Evolutionary conservation across 2,888 invertebrate species (phyloP).

Genomic region (Cephus spinipes): DNA sequence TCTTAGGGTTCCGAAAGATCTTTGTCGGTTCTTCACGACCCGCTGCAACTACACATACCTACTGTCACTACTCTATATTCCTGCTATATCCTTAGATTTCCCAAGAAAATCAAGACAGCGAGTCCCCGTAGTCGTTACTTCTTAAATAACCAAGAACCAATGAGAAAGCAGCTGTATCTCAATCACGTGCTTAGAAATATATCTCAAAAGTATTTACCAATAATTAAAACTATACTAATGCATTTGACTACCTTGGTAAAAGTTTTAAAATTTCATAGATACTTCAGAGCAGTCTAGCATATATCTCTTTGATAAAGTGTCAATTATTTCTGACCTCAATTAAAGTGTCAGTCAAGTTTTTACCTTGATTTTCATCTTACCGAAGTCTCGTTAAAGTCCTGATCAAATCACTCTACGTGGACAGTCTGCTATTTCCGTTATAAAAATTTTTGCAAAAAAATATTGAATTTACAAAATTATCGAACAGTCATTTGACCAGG

Average conservation of each 20-base stretch:
- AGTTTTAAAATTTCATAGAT: too few species aligned
- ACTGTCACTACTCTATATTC: neutral
- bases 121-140: neutral
- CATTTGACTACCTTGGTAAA: neutral
- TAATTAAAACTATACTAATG: neutral
- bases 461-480: too few species aligned
- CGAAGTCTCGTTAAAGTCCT: too few species aligned
- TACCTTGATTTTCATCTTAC: too few species aligned
- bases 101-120: neutral
- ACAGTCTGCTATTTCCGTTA: too few species aligned
- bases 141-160: neutral
- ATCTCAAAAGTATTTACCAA: too few species aligned
- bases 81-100: neutral
- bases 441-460: too few species aligned
- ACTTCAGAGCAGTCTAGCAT: too few species aligned
- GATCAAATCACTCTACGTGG: too few species aligned
- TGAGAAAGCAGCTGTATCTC: neutral
- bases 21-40: neutral
- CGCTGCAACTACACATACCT: neutral
- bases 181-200: neutral
- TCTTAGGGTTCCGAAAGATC: neutral
- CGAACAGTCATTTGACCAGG: too few species aligned
- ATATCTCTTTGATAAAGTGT: too few species aligned
- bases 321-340: neutral
- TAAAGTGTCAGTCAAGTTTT: neutral